Percentiles rank a stretch among this genome's conserved stretches.
Evolutionary conservation across 2,113 vertebrate genomes (phyloP).

Genomic region (Pelodiscus sinensis): DNA sequence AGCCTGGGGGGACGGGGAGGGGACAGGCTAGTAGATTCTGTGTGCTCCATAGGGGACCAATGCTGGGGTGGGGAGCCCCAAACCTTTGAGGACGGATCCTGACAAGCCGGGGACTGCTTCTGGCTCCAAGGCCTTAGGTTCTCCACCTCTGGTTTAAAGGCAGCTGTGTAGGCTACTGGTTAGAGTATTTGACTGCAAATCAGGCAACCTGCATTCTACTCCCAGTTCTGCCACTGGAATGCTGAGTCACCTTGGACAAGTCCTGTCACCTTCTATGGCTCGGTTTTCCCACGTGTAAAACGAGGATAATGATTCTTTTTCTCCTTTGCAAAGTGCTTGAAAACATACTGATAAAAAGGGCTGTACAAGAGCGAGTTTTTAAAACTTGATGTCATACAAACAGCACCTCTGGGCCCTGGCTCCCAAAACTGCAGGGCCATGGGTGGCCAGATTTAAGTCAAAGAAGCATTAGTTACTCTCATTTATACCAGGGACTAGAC

Average conservation of each 20-base stretch:
- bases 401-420: neutral
- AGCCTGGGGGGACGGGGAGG: too few species aligned
- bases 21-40: too few species aligned
- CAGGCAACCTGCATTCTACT: neutral
- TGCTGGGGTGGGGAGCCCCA: too few species aligned
- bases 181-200: neutral
- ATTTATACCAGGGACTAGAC: neutral
- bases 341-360: neutral
- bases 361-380: neutral
- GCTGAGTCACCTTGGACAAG: neutral
- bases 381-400: neutral
- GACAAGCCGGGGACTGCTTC: too few species aligned
- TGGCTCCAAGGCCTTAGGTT: too few species aligned
- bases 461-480: neutral
- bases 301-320: neutral
- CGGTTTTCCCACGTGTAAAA: neutral
- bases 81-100: too few species aligned
- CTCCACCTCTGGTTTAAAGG: neutral
- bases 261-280: neutral
- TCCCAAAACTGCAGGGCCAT: neutral
- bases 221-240: neutral
- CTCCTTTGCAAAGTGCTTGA: neutral
- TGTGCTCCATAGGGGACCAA: too few species aligned
- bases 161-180: neutral
- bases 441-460: neutral